These are phyloP conservation scores for Hippoglossus hippoglossus DNA, from an alignment of 2,797 vertebrate species.

Conservation along the genomic window DNA sequence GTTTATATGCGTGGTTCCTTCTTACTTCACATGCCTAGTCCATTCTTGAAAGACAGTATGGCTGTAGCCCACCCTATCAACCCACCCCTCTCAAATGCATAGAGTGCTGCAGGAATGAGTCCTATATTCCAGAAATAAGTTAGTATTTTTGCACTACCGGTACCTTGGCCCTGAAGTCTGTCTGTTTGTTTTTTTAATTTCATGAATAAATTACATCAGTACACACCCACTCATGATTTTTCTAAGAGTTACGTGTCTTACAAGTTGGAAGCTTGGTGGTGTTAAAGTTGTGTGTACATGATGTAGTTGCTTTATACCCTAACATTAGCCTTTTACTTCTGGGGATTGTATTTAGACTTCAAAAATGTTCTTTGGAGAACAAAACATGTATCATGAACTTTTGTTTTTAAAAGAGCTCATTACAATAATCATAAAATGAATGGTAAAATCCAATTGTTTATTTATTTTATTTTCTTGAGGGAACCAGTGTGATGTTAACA, in stretches of 20 bases:
- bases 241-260: background rate
- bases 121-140: background rate
- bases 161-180: background rate
- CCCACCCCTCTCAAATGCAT: slow-evolving; percentile 27
- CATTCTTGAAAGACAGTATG: slow-evolving; percentile 40
- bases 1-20: slow-evolving; percentile 53
- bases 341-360: too few relatives aligned
- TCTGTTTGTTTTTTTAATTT: too few relatives aligned
- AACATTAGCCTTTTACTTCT: background rate
- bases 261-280: too few relatives aligned
- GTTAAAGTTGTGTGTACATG: too few relatives aligned
- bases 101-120: slow-evolving; percentile 10
- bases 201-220: too few relatives aligned
- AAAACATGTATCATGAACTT: too few relatives aligned
- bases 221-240: background rate
- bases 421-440: background rate
- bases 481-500: background rate
- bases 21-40: slow-evolving; percentile 72
- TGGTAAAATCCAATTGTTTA: background rate
- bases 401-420: too few relatives aligned
- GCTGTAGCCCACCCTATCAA: slow-evolving; percentile 20
- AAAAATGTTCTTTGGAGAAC: too few relatives aligned
- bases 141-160: background rate
- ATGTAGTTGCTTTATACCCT: too few relatives aligned
- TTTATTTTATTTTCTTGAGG: too few relatives aligned